phyloP scores from a whole-genome alignment of 2,888 invertebrate genomes.

The Nebria brevicollis region DNA sequence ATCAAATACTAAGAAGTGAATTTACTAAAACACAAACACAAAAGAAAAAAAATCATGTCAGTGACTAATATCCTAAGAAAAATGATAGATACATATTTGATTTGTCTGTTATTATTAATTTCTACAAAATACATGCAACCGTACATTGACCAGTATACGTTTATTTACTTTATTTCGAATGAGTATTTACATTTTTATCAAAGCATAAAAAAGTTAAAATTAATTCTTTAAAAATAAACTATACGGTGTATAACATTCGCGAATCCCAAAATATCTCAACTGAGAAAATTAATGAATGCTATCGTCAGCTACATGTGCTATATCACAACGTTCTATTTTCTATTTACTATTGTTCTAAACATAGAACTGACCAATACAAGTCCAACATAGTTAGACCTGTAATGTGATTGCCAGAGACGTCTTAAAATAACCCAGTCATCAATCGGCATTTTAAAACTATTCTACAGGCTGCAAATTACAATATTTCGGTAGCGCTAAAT shows the following conservation, averaged over 20 bases:
- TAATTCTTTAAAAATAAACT: background rate
- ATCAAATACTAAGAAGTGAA: no score
- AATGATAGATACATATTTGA: no score
- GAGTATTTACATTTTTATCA: background rate
- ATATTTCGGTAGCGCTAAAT: background rate
- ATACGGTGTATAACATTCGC: constrained; percentile 9
- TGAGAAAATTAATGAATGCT: constrained; percentile 17
- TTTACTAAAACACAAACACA: no score
- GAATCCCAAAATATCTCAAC: constrained; percentile 17
- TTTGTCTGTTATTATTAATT: no score
- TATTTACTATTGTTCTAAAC: constrained; percentile 45
- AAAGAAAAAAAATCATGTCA: no score
- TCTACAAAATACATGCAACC: no score
- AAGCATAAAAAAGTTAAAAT: background rate
- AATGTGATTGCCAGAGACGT: constrained; percentile 21
- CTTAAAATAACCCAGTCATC: constrained; percentile 25
- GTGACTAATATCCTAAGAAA: no score
- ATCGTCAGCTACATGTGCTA: background rate
- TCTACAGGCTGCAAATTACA: constrained; percentile 24
- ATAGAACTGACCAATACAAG: constrained; percentile 43
- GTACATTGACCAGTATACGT: no score
- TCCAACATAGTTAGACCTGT: constrained; percentile 28
- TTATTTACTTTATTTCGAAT: no score
- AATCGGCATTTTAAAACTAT: background rate
- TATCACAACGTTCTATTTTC: constrained; percentile 35